phyloP scores from a whole-genome alignment of 1,140 invertebrate species.

The Chelonus insularis region DNA sequence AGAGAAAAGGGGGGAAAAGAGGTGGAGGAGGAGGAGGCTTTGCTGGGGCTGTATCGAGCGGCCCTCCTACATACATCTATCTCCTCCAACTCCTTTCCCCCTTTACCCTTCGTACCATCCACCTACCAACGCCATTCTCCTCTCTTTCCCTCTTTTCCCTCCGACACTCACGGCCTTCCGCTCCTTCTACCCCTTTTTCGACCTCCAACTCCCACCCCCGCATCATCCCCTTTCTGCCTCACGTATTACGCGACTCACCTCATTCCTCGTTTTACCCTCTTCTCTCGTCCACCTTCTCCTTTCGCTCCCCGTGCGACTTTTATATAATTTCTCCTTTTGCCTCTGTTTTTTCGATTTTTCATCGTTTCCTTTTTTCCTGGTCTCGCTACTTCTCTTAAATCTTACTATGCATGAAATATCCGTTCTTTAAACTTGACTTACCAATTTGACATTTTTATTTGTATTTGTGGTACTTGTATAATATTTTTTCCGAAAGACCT shows the following conservation, averaged over 20 bases:
- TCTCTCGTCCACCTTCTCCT: constrained; percentile 41
- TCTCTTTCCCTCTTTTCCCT: constrained; percentile 9
- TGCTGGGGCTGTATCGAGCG: constrained; percentile 62
- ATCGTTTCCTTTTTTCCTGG: neutral
- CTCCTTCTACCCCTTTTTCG: constrained; percentile 22
- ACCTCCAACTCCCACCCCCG: constrained; percentile 10
- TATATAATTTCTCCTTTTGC: neutral
- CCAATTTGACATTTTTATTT: too few relatives aligned
- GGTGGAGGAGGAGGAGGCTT: constrained; percentile 49
- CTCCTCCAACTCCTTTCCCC: constrained; percentile 55
- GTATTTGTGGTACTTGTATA: too few relatives aligned
- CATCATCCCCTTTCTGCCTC: constrained; percentile 9
- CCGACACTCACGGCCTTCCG: constrained; percentile 14
- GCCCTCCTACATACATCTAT: constrained; percentile 62
- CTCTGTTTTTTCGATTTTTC: constrained; percentile 15
- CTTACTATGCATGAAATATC: constrained; percentile 3
- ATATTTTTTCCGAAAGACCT: too few relatives aligned
- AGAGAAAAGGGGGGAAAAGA: constrained; percentile 27
- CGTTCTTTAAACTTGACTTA: too few relatives aligned
- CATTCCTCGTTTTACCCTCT: constrained; percentile 45
- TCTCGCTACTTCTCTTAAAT: constrained; percentile 5
- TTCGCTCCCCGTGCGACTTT: constrained; percentile 27
- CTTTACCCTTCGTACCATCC: constrained; percentile 33
- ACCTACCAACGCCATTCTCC: constrained; percentile 18
- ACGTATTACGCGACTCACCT: constrained; percentile 17